Conservation (phyloP, 2,113 vertebrate species). For the Spheniscus mendiculus region DNA sequence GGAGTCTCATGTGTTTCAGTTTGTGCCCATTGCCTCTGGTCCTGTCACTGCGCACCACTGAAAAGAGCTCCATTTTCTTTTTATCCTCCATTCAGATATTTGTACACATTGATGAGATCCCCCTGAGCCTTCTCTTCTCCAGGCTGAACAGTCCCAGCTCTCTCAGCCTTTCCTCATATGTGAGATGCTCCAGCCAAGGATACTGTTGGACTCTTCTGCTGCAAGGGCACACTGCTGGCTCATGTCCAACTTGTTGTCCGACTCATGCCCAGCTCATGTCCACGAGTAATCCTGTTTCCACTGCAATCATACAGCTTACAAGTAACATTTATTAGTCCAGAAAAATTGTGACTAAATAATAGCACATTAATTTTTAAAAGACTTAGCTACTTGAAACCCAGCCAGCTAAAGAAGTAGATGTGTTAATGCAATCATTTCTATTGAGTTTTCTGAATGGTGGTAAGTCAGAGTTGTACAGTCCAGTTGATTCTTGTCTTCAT, state of each 20-base stretch:
- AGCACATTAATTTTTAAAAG: not conserved
- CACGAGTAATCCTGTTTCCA: not conserved
- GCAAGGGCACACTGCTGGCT: not conserved
- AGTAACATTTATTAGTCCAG: not conserved
- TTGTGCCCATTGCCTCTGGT: not conserved
- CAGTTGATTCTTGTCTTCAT: not conserved
- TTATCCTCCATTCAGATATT: not conserved
- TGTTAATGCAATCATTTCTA: constrained; percentile 10
- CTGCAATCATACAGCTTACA: not conserved
- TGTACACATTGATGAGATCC: not conserved
- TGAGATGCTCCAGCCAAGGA: not conserved
- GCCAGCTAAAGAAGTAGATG: not conserved
- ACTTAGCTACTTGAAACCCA: not conserved
- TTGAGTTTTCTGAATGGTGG: not conserved
- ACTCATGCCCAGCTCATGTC: not conserved
- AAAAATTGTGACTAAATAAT: not conserved
- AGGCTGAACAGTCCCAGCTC: not conserved
- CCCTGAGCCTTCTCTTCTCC: not conserved
- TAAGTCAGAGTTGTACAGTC: not conserved
- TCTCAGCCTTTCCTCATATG: not conserved
- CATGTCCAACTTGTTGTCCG: not conserved
- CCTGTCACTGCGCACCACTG: not conserved
- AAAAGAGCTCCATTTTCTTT: not conserved
- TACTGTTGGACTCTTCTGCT: not conserved
- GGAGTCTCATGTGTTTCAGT: not conserved